Evolutionary conservation across 2,113 vertebrate genomes (phyloP), one percentile per base, ranked within the genome.

Genomic region (Colius striatus): DNA sequence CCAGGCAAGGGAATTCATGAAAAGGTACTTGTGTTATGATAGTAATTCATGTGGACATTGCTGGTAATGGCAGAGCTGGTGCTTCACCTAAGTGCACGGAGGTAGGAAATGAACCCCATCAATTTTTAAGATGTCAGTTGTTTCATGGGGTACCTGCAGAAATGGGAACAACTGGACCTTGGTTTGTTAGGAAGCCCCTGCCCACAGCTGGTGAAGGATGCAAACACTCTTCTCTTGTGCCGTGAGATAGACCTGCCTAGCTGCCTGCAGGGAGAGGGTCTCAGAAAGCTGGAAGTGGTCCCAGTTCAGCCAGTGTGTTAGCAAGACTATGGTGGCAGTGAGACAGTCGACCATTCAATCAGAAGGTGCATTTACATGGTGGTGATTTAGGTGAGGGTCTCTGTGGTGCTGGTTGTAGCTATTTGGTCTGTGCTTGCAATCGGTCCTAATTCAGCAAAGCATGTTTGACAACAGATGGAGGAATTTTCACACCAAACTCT

Each of bases 91-190:
- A 92, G 47, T 38, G 93, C 94, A 62, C 1, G 0, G 65, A 93
- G 75, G 72, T 71, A 94, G 91, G 82, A 79, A 83, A 93, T 51
- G 63, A 92, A 71, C 75, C 73, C 73, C 83, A 88, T 90, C 71
- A 45, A 84, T 91, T 94, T 86, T 88, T 83, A 80, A 90, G 82
- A 34, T 45, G 72, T 82, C 89, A 70, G 51, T 71, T 90, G 82
- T 74, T 87, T 70, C 53, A 0, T 5, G 55, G 90, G 82, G 66
- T 75, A 73, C 66, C 87, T 75, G 61, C 68, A 43, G 84, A 53
- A 87, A 21, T 2, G 29, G 73, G 54, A 62, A 55, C 0, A 1
- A 2, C 27, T 5, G 36, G 71, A 83, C 34, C 45, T 61, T 2
- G 29, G 10, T 80, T 68, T 41, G 5, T 74, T 2, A 16, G 54